Base-by-base conservation (phyloP, 2,888 invertebrate species). In the Chrysina gloriosa region DNA sequence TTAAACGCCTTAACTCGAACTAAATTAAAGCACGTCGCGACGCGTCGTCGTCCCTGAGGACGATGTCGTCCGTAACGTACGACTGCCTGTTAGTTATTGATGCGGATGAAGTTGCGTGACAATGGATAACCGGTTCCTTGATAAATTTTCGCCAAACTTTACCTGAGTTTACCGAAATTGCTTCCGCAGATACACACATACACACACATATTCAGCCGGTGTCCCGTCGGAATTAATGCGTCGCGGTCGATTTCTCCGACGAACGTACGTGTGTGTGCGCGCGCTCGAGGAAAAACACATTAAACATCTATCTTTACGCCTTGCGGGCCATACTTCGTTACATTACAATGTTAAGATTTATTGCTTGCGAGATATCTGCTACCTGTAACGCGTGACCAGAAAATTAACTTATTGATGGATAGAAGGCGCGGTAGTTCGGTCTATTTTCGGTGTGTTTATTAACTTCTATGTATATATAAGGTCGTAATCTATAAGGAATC, bases 141-240 rank as follows among this genome's bases (percentile, higher is more conserved):
- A 52, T 52, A 52, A 52, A 52, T 52, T 31, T 52, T 52, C 31
- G 29, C 19, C 9, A 31, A 52, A 52, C 52, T 52, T 47, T 48
- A 29, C 54, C 54, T 54, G 52, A 65, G 42, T 65, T 65, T 36
- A 42, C 39, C 48, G 50, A 66, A 66, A 58, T 58, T 58, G 36
- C 66, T 27, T 48, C 29, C 39, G 29, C n/a, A n/a, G n/a, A n/a
- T n/a, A 45, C 39, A n/a, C 29, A 45, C 48, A 27, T n/a, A 19
- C 19, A 42, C 50, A 64, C 64, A 48, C 34, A 66, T 45, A 56
- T 58, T 47, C 50, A 47, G 23, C 21, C 48, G 39, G 39, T 29
- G 52, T 52, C 52, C 19, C 31, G 29, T 16, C 52, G 14, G 52
- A 52, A 52, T 52, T 52, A 52, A 52, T 52, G 52, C 14, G 52